These are phyloP conservation scores for Leptinotarsa undecemlineata DNA, from an alignment of 1,140 invertebrate genomes.

Conservation along the genomic window DNA sequence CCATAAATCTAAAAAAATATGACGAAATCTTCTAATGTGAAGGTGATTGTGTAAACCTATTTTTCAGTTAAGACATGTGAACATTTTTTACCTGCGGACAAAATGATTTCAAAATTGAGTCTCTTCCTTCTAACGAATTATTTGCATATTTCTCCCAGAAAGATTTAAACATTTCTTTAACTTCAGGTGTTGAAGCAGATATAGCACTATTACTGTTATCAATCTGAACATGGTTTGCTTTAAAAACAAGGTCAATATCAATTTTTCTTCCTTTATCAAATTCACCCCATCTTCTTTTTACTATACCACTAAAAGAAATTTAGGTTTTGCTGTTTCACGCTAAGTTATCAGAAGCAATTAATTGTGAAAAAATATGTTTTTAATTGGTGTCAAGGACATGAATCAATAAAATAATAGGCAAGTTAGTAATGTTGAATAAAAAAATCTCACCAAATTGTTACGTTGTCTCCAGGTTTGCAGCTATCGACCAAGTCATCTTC, in stretches of 20 bases:
- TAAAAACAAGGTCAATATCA: constrained; percentile 73
- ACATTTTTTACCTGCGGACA: constrained; percentile 68
- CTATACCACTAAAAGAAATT: constrained; percentile 66
- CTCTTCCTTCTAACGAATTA: constrained; percentile 70
- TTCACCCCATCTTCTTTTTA: constrained; percentile 74
- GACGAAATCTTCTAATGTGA: no score
- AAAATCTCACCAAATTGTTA: constrained; percentile 73
- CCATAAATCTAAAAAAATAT: constrained; percentile 74
- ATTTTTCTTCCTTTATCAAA: constrained; percentile 62
- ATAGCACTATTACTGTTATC: constrained; percentile 70
- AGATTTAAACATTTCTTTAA: constrained; percentile 69
- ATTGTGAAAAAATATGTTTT: no score
- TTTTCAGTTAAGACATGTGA: no score
- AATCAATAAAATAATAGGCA: no score
- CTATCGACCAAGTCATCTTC: constrained; percentile 86
- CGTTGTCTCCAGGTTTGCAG: constrained; percentile 88
- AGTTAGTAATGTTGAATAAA: constrained; percentile 22
- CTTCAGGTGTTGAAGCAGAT: constrained; percentile 68
- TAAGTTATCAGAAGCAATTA: no score
- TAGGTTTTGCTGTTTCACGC: no score
- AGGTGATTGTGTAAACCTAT: no score
- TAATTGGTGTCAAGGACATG: no score
- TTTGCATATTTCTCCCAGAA: constrained; percentile 75
- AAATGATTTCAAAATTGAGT: constrained; percentile 80
- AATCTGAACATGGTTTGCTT: constrained; percentile 75